Evolutionary conservation across 2,797 vertebrate species (phyloP).

Genomic region (Intellagama lesueurii): DNA sequence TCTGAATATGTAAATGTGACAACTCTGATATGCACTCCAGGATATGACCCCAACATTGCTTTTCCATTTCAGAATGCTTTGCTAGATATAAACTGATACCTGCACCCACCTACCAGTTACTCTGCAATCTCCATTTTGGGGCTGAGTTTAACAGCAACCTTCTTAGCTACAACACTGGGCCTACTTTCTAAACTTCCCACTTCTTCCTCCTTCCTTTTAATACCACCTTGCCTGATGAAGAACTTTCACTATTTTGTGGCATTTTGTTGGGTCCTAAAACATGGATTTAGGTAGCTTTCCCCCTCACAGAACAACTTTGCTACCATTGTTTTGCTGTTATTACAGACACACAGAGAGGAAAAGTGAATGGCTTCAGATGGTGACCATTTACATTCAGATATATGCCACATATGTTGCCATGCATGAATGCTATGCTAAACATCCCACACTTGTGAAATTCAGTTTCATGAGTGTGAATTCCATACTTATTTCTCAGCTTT

Average conservation of each 20-base stretch:
- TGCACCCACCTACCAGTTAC: background rate
- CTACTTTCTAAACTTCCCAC: background rate
- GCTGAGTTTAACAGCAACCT: background rate
- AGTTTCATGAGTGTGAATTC: background rate
- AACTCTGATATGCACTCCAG: background rate
- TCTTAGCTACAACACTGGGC: background rate
- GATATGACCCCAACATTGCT: background rate
- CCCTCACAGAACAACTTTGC: background rate
- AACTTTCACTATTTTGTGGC: background rate
- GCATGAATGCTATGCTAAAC: background rate
- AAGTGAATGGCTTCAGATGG: background rate
- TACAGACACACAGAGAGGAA: background rate
- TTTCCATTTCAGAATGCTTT: background rate
- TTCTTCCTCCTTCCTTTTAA: background rate
- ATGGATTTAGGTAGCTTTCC: too few species aligned
- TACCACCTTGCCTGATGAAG: background rate
- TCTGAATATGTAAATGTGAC: too few species aligned
- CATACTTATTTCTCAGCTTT: background rate
- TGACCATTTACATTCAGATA: background rate
- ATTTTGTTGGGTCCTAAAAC: background rate
- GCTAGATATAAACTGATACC: background rate
- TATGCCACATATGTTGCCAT: background rate
- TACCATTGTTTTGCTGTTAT: background rate
- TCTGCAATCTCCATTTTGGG: background rate
- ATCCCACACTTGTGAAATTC: background rate